A percentile compares a stretch with the other conserved stretches of the same genome.
These are phyloP conservation scores for Metallyticus violacea DNA, from an alignment of 2,888 invertebrate species.

Conservation along the genomic window DNA sequence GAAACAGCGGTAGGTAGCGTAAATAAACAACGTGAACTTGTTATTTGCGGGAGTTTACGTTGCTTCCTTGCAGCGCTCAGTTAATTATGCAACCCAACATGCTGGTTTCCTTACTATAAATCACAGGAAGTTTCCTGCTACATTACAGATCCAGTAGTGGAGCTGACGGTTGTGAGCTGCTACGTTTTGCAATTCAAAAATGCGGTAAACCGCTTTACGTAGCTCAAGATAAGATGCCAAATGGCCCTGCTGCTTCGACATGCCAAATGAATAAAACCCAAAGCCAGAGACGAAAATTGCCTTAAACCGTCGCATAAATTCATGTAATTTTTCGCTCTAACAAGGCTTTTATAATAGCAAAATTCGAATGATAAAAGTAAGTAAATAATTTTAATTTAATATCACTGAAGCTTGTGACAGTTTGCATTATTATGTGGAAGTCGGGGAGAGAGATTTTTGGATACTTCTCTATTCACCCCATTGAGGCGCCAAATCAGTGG, in stretches of 20 bases:
- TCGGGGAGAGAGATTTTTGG: too few species aligned
- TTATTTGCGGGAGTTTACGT: neutral
- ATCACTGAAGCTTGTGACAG: too few species aligned
- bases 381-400: too few species aligned
- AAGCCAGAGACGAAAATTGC: neutral
- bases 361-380: too few species aligned
- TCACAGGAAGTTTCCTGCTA: neutral
- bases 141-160: neutral
- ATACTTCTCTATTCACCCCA: too few species aligned
- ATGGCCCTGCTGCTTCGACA: neutral
- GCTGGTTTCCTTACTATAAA: neutral
- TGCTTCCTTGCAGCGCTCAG: neutral
- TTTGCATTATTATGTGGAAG: too few species aligned
- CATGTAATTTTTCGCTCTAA: too few species aligned
- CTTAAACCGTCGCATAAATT: neutral
- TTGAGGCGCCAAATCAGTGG: too few species aligned
- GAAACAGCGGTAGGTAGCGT: neutral
- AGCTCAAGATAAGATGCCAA: neutral
- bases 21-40: neutral
- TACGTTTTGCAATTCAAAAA: neutral
- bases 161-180: neutral
- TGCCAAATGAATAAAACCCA: neutral
- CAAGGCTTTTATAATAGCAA: too few species aligned
- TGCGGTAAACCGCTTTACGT: neutral
- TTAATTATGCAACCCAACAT: neutral